These are phyloP conservation scores for Cerceris ruficornis DNA, from an alignment of 2,888 invertebrate species.

Conservation along the genomic window DNA sequence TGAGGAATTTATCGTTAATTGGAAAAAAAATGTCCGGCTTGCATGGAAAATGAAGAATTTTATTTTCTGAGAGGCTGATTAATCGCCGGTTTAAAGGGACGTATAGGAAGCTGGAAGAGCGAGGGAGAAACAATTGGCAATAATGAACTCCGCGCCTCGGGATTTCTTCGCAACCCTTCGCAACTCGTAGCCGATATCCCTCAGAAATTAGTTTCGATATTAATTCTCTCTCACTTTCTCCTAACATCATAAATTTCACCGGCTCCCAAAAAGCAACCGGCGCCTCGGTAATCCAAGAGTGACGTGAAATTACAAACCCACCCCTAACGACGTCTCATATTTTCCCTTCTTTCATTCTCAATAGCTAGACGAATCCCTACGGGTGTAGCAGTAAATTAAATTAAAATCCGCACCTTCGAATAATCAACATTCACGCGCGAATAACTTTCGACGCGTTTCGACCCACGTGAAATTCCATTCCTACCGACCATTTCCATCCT, in stretches of 20 bases:
- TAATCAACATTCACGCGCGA: slow-evolving; percentile 1
- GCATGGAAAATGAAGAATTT: background rate
- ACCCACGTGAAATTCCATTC: too few species aligned
- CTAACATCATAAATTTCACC: slow-evolving; percentile 15
- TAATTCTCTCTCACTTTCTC: slow-evolving; percentile 20
- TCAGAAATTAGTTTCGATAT: slow-evolving; percentile 37
- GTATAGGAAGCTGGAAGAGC: background rate
- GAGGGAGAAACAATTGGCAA: slow-evolving; percentile 14
- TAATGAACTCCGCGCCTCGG: slow-evolving; percentile 29
- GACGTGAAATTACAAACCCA: too few species aligned
- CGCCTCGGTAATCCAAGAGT: too few species aligned
- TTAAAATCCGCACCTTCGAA: background rate
- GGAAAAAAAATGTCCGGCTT: too few species aligned
- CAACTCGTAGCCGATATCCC: background rate
- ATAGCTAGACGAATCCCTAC: too few species aligned
- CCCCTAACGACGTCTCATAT: too few species aligned
- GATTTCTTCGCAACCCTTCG: background rate
- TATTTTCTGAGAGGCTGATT: background rate
- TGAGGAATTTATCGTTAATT: too few species aligned
- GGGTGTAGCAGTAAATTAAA: too few species aligned
- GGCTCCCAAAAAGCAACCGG: slow-evolving; percentile 15
- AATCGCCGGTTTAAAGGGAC: background rate
- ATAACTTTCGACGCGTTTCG: background rate
- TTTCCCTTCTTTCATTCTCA: too few species aligned
- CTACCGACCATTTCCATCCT: too few species aligned